phyloP scores from a whole-genome alignment of 2,797 vertebrate species.

The Myotis myotis region DNA sequence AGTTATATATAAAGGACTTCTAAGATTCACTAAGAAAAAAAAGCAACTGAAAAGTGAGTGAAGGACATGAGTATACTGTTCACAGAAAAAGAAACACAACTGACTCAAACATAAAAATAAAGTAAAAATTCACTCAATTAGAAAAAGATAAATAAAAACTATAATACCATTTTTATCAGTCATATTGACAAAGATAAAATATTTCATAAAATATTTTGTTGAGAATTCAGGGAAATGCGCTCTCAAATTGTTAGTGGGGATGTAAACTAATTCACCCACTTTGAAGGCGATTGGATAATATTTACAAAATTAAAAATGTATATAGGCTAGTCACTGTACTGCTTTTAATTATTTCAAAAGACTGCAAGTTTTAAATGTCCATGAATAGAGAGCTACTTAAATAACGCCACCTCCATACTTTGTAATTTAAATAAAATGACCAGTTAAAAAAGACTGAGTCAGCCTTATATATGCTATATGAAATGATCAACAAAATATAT shows the following conservation, averaged over 20 bases:
- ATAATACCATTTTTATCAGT: background rate
- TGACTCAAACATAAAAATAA: background rate
- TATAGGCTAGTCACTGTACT: background rate
- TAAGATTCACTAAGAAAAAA: background rate
- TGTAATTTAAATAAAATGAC: background rate
- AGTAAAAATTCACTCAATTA: constrained; percentile 7
- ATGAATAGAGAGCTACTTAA: background rate
- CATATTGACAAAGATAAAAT: background rate
- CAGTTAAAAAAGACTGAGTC: background rate
- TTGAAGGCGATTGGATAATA: background rate
- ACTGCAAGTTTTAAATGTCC: background rate
- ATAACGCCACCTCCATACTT: background rate
- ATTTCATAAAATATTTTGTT: background rate
- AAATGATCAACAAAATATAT: background rate
- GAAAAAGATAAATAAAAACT: constrained; percentile 39
- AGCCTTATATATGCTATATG: background rate
- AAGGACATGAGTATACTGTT: background rate
- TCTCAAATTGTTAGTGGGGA: background rate
- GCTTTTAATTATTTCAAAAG: background rate
- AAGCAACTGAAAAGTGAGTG: background rate
- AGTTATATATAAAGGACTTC: background rate
- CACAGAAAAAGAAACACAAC: background rate
- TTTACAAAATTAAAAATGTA: background rate
- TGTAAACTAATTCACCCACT: background rate
- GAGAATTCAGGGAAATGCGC: background rate